Evolutionary conservation across 1,140 invertebrate genomes (phyloP), one percentile per base, ranked within the genome.

Genomic region (Polypedilum pembai): DNA sequence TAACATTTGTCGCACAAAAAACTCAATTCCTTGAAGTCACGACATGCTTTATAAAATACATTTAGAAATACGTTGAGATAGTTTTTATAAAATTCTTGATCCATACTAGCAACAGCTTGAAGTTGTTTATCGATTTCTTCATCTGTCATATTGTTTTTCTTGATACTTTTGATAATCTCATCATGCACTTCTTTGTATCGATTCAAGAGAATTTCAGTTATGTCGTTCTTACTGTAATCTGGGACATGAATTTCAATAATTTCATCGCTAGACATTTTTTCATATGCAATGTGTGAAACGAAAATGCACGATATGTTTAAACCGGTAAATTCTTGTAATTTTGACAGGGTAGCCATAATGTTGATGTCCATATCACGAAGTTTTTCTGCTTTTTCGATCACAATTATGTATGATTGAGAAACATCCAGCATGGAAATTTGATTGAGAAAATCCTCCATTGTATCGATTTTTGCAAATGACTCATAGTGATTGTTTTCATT

Each of bases 61-160:
- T 89, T 90, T 0, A 95, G 81, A 79, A 95, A 91, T 17, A 93
- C 83, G 80, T 89, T 91, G 24, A 95, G 79, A 81, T 93, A 95
- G 81, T 90, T 90, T 75, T 84, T 83, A 79, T 94, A 95, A 78
- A 94, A 88, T 65, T 90, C 86, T 45, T 82, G 78, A 75, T 81
- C 81, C 2, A 86, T 79, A 66, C 85, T 79, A 76, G 83, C 79
- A 18, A 74, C 8, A 40, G 45, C 21, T 15, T 73, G 63, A 8
- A 20, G n/a, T 18, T 40, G 15, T 7, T 20, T 18, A n/a, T 18
- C 18, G 15, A 10, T 69, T 4, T 69, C 65, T 10, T 18, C 18
- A 18, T 69, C 17, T 8, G 20, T 69, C 2, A 21, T 20, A 20
- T 69, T 21, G 20, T 10, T 69, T n/a, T 69, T 18, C 7, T 69